Base-by-base conservation (phyloP, 2,888 invertebrate genomes). In the Diarsia rubi region DNA sequence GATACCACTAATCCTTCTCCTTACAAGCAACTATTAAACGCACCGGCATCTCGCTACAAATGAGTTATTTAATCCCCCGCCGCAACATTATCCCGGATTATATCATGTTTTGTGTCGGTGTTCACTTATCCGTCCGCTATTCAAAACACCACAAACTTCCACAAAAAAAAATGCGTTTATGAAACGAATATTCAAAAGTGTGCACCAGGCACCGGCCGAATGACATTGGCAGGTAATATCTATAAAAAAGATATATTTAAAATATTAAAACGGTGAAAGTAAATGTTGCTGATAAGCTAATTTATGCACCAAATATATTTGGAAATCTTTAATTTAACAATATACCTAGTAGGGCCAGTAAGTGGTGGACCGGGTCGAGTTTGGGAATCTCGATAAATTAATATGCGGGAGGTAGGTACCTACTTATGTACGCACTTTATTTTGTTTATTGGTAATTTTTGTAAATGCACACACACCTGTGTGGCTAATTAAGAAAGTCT, bases 41-140 rank as follows among this genome's bases (percentile, higher is more conserved):
- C 92, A 91, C 92, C 94, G 94, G 92, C 93, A 93, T 92, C 91
- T 93, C 90, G 91, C 90, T 92, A 93, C 94, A 95, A 94, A 95
- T 94, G 92, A 93, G 91, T 92, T 91, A 91, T 93, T 91, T 92
- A 94, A 95, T 93, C 93, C 92, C 87, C 88, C 83, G 86, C 93
- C 94, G 94, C 94, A 94, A 93, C 91, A 92, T 93, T 92, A 94
- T 90, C 92, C 91, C 88, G 93, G 95, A 95, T 96, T 95, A 95
- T 92, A 94, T 92, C 90, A 87, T 91, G 92, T 94, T 94, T 94
- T 95, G 93, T 94, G 90, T 90, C 91, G 90, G 91, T 92, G 93
- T 86, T 93, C 93, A 93, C 91, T 94, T 87, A 73, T 92, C 90
- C 89, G 89, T 88, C 87, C 84, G 82, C 86, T 88, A 92, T 92